Percentiles rank a stretch among this genome's conserved stretches.
phyloP scores from a whole-genome alignment of 2,888 invertebrate genomes.

The Ditula angustiorana region DNA sequence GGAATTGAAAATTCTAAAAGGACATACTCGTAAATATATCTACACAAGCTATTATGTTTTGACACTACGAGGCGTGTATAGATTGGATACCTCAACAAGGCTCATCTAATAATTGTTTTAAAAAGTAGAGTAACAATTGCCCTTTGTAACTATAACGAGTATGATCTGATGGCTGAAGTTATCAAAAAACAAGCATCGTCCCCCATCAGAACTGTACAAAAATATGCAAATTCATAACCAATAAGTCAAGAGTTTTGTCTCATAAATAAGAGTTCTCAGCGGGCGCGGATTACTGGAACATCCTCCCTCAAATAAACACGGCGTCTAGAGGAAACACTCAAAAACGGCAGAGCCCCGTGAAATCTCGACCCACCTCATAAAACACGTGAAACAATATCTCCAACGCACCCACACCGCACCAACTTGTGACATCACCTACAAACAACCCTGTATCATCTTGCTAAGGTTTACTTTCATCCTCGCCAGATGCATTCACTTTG shows the following conservation, averaged over 20 bases:
- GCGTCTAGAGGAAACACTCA: conserved; percentile 67
- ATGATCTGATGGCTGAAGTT: neutral
- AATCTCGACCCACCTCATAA: conserved; percentile 83
- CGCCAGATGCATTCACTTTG: conserved; percentile 38
- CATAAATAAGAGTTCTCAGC: conserved; percentile 61
- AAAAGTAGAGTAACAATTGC: too few relatives aligned
- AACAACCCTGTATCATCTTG: conserved; percentile 31
- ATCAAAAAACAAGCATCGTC: conserved; percentile 13
- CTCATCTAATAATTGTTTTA: too few relatives aligned
- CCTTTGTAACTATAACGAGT: neutral
- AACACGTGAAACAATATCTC: conserved; percentile 84
- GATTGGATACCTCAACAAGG: too few relatives aligned
- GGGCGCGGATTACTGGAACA: conserved; percentile 63
- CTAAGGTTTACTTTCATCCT: conserved; percentile 48
- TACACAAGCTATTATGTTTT: too few relatives aligned
- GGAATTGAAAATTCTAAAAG: too few relatives aligned
- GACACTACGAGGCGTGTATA: too few relatives aligned
- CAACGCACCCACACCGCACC: conserved; percentile 48
- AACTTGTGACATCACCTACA: neutral
- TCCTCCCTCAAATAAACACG: conserved; percentile 65
- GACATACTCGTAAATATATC: too few relatives aligned
- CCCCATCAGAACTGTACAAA: conserved; percentile 20
- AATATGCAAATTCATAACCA: conserved; percentile 30
- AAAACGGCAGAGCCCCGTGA: conserved; percentile 74
- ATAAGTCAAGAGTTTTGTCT: conserved; percentile 56